Conservation (phyloP, 1,140 invertebrate species). For the Yoshiicerus persimilis region DNA sequence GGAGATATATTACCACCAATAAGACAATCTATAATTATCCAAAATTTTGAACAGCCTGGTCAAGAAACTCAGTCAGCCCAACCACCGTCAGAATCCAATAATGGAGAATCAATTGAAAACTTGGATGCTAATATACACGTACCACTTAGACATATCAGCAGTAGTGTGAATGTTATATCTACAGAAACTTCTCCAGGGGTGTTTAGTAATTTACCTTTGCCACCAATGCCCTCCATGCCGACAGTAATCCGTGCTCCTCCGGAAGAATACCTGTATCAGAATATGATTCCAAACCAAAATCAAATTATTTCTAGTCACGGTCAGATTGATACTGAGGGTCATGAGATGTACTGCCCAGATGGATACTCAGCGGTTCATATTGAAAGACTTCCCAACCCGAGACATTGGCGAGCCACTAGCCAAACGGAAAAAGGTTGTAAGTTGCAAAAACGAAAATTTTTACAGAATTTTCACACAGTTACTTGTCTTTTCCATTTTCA, state of each 20-base stretch:
- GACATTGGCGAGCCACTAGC: constrained; percentile 39
- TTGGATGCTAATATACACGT: background rate
- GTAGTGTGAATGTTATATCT: background rate
- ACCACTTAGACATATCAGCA: background rate
- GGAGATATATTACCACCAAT: background rate
- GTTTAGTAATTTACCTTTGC: background rate
- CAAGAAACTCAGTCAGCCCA: background rate
- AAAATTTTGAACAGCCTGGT: background rate
- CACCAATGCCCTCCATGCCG: background rate
- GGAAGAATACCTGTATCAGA: constrained; percentile 40
- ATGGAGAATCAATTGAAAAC: background rate
- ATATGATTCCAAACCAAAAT: background rate
- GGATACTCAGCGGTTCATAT: constrained; percentile 40
- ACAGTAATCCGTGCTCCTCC: constrained; percentile 39
- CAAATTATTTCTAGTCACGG: background rate
- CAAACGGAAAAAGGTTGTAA: constrained; percentile 48
- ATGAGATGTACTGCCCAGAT: constrained; percentile 24
- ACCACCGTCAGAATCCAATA: background rate
- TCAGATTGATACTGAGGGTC: background rate
- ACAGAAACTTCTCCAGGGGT: background rate
- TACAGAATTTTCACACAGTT: background rate
- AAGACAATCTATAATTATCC: background rate
- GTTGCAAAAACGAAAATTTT: background rate
- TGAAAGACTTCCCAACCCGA: constrained; percentile 46
- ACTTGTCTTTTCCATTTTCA: background rate